Base-by-base conservation (phyloP, 1,140 invertebrate genomes). In the Babylonia areolata region DNA sequence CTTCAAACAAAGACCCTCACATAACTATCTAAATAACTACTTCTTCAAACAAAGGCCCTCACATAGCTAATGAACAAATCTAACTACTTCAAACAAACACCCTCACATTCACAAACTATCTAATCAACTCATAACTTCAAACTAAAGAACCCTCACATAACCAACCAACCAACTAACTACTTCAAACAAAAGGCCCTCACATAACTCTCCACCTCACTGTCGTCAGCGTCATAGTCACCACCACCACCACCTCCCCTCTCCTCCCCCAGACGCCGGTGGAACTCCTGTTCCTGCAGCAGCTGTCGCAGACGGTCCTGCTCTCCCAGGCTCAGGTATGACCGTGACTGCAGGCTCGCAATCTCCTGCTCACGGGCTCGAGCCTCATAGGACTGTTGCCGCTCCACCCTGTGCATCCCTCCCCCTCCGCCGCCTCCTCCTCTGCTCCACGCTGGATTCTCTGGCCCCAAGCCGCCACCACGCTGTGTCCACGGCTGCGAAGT, bases 251-350 rank as follows among this genome's bases (percentile, higher is more conserved):
- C n/a, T n/a, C n/a, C 17, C 39, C 91, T 89, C 69, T 91, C 91
- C 1, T 94, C 92, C 86, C 91, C 80, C 1, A 93, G 90, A 17
- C 94, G 85, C 37, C 92, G 85, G 82, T 94, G 92, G 78, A 94
- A 94, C 87, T 94, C 94, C 64, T 92, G 90, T 39, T 94, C 93
- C 81, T 93, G 87, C 42, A 89, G 89, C 51, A 94, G 89, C 84
- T 92, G 91, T 17, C 90, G 71, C 71, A 94, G 87, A 40, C 93
- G 80, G 2, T 93, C 92, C 85, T 93, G 90, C 40, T 94, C 94
- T 83, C 92, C 90, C 0, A 90, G 90, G 12, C 88, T 91, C 20
- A 93, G 87, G 82, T 92, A 92, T 15, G 89, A 87, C 84, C 90
- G 87, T 17, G 91, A 85, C 80, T 93, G 90, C 31, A 94, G 87